Base-by-base conservation (phyloP, 2,113 vertebrate species). In the Microcebus murinus region DNA sequence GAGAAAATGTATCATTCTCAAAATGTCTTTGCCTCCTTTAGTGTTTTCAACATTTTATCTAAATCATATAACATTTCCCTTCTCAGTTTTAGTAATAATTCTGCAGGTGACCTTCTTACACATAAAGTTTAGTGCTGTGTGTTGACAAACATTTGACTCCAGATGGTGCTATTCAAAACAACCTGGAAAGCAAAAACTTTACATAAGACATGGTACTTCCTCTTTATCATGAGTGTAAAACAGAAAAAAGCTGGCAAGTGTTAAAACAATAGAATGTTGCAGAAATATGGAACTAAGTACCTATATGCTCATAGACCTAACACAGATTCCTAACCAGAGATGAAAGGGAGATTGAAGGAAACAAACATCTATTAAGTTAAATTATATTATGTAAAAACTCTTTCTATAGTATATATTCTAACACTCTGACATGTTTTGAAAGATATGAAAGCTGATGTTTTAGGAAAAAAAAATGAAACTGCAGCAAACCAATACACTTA, bases 381-480 rank as follows among this genome's bases (percentile, higher is more conserved):
- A 90, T 85, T 9, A 31, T 93, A 84, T 87, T 70, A 93, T 63
- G 23, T 89, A 80, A 93, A 97, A 84, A 34, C 5, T 50, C 68
- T 88, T 74, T 42, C 21, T 74, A 57, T 3, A 68, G 31, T 9
- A 55, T 65, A 59, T 82, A 9, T 67, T 8, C 17, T 82, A 67
- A 80, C 27, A 67, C 71, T 95, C 45, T 10, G 87, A 13, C 7
- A 39, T 76, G 57, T 59, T 94, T 97, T 80, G 14, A 92, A 97
- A 96, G 29, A 97, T 79, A 97, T 97, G 92, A 98, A 98, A 96
- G 82, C 8, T 55, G 81, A 48, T 71, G 23, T 95, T 80, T 94
- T 94, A 94, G 74, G 52, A 94, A 57, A 85, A 81, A 81, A 96
- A 98, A 97, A 57, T 89, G 57, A 97, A 77, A 98, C 79, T 95